Evolutionary conservation across 1,140 invertebrate genomes (phyloP), one percentile per base, ranked within the genome.

Genomic region (Macrobrachium rosenbergii): DNA sequence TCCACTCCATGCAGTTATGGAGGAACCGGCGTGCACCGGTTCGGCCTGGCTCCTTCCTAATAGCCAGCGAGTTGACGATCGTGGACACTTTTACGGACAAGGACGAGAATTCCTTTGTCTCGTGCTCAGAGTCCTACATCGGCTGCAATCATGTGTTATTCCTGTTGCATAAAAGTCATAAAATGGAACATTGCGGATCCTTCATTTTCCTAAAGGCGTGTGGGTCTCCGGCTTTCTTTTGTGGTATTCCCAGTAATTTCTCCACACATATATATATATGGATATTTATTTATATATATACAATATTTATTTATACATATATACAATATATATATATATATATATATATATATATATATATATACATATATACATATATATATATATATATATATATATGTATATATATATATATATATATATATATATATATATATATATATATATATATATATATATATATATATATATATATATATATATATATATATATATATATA

Each of bases 371-470:
- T 69, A 69, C n/a, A n/a, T 69, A n/a, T 69, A 69, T n/a, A 69
- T 69, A 69, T 69, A 69, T 69, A 17, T 69, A 69, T 69, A n/a
- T 69, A 69, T 69, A 69, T 69, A 69, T 69, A 69, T 69, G n/a
- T 69, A 69, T 69, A 69, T 69, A 69, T 69, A 69, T 69, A 69
- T 69, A 69, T 69, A 69, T 69, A 69, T 69, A 69, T 69, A 69
- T 69, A 69, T 69, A 69, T n/a, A 69, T 21, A 69, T 69, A 69
- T 23, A 23, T 23, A 69, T 69, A 69, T 14, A 69, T 23, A 69
- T 69, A 23, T 21, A 3, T 69, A n/a, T n/a, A n/a, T n/a, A n/a
- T n/a, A n/a, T n/a, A n/a, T n/a, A 21, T 69, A 69, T 21, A 69
- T 69, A 69, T 69, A 69, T 69, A 69, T 69, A 69, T 69, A 21